These are phyloP conservation scores for Meloe dianella DNA, from an alignment of 2,888 invertebrate genomes.

Conservation along the genomic window DNA sequence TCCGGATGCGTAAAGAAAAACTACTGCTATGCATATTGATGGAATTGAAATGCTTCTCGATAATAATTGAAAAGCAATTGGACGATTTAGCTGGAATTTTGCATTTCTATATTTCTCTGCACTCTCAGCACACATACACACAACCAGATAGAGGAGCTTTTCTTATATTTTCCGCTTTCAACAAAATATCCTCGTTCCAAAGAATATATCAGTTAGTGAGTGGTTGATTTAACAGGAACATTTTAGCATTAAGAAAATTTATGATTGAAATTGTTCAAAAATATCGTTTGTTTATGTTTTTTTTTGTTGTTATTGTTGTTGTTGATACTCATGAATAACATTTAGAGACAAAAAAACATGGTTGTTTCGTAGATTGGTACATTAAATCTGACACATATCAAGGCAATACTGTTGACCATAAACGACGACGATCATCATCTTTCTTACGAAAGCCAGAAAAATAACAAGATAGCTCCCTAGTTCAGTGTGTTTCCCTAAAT, in stretches of 20 bases:
- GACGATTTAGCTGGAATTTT: neutral
- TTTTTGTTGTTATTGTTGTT: slow-evolving; percentile 23
- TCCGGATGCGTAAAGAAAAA: slow-evolving; percentile 3
- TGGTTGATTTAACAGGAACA: neutral
- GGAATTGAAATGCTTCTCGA: neutral
- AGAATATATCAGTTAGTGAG: neutral
- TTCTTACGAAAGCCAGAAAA: neutral
- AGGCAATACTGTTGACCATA: slow-evolving; percentile 33
- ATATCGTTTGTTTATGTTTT: neutral
- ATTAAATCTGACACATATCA: slow-evolving; percentile 33
- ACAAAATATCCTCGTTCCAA: neutral
- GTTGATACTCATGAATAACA: slow-evolving; percentile 38
- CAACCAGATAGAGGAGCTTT: neutral
- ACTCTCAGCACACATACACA: neutral
- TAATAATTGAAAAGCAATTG: slow-evolving; percentile 5
- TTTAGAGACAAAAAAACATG: slow-evolving; percentile 30
- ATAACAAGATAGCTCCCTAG: neutral
- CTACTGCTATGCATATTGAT: slow-evolving; percentile 4
- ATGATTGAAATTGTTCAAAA: neutral
- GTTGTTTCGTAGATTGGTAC: slow-evolving; percentile 39
- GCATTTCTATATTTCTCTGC: neutral
- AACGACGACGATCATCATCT: slow-evolving; percentile 37
- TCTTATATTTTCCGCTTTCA: neutral
- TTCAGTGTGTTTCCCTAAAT: neutral
- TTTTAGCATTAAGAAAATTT: neutral